Evolutionary conservation across 2,113 vertebrate genomes (phyloP), one percentile per base, ranked within the genome.

Genomic region (Sialia sialis): DNA sequence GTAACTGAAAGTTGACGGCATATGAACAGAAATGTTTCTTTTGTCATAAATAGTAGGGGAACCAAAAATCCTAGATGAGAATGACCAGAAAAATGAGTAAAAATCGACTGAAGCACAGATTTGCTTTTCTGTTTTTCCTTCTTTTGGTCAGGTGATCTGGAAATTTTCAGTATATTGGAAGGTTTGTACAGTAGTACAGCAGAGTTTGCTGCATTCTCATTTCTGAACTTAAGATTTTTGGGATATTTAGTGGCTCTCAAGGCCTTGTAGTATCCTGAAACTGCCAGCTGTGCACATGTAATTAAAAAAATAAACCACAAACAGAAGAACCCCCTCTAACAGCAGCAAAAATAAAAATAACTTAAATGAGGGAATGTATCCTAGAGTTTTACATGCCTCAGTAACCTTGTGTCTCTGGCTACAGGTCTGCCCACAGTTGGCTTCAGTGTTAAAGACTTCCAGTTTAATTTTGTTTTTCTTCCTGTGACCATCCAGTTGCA

Each of bases 301-400:
- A n/a, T 39, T 78, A 1, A 51, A 63, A 76, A 54, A n/a, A 9
- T 30, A 13, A 9, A 4, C n/a, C n/a, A n/a, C n/a, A 4, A 19
- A 6, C 6, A 4, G 6, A 23, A 7, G 9, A 10, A 27, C 3
- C 16, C 5, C 26, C 26, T 12, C 4, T 10, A 44, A 20, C 8
- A 76, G 5, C 22, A 49, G 38, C 34, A 75, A 62, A 39, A 76
- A 22, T 2, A 68, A 59, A 66, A 82, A 16, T 14, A 43, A 29
- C 9, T 36, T 66, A 5, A 6, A 6, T 70, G 36, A 75, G 54
- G 38, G 49, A 67, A 29, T n/a, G 20, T 41, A 32, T 78, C 46
- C 32, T 83, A 26, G 29, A 76, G 17, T 75, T 85, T 67, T 52
- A 11, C 27, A 16, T 59, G 23, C 17, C 26, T 4, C 14, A 19